Evolutionary conservation across 2,888 invertebrate genomes (phyloP), one percentile per base, ranked within the genome.

Genomic region (Lepetodrilus schrolli): DNA sequence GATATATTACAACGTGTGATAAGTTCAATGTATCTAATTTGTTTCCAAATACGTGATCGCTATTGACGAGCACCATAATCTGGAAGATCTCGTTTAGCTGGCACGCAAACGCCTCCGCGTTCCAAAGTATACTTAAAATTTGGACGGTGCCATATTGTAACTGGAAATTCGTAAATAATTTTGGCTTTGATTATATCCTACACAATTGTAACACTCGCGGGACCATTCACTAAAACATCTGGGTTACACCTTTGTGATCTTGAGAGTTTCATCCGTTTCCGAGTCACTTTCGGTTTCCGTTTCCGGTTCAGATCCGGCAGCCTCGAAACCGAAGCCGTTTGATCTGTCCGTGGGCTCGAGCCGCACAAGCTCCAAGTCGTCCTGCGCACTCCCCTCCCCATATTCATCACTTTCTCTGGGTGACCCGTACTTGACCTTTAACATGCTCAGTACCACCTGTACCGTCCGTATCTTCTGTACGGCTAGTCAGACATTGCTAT

Each of bases 401-500:
- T 65, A 43, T n/a, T 72, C 48, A 17, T 66, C 65, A 47, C 47
- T 65, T 10, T 26, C 49, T 73, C 78, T 80, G 10, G 82, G 78
- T 58, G 82, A 77, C 73, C 81, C 83, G 74, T 83, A 83, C 77
- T 87, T 83, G 38, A 82, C 80, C 75, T 85, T 84, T 38, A 86
- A 80, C 74, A 85, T 82, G 75, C 81, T 81, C 65, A 85, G 80
- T 26, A 87, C 80, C 34, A 72, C 66, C 49, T 80, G 80, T 8
- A 80, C 77, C 30, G 74, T 72, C 74, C 77, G 78, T 75, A 75
- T 78, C 74, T 84, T 84, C 38, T 81, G 83, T 77, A 85, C 86
- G 82, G 83, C 79, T 86, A 87, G 87, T 87, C 87, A 87, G 75
- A 87, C 87, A 78, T 87, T 87, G 51, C 87, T 87, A 76, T 87